phyloP scores from a whole-genome alignment of 1,140 invertebrate species.

The Phocides pigmalion region DNA sequence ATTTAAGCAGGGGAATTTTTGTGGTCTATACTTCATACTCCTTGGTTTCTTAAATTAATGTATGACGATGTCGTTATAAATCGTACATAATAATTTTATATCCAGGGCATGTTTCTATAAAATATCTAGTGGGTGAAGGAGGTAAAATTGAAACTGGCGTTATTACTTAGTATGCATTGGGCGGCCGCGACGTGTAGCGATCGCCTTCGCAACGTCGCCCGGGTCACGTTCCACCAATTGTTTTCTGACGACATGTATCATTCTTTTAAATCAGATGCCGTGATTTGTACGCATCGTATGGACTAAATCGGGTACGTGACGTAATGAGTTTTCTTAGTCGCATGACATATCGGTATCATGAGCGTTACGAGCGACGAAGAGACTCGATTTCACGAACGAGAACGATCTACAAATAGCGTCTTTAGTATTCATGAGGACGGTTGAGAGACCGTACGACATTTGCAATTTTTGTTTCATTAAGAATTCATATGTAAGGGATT shows the following conservation, averaged over 20 bases:
- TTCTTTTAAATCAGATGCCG: conserved; percentile 78
- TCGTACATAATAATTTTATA: conserved; percentile 29
- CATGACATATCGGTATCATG: conserved; percentile 67
- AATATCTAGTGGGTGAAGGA: conserved; percentile 57
- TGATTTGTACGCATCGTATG: conserved; percentile 67
- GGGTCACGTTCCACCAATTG: conserved; percentile 79
- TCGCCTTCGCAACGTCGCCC: conserved; percentile 66
- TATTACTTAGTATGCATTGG: conserved; percentile 81
- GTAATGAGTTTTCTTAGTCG: conserved; percentile 63
- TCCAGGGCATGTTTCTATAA: conserved; percentile 38
- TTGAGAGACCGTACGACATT: conserved; percentile 70
- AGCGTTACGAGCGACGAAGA: conserved; percentile 54
- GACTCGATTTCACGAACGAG: conserved; percentile 68
- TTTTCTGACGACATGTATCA: conserved; percentile 82
- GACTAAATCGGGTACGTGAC: conserved; percentile 52
- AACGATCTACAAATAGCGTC: conserved; percentile 77
- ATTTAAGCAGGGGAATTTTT: no score
- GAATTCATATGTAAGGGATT: conserved; percentile 77
- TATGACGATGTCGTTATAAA: background rate
- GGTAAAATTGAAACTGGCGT: conserved; percentile 77
- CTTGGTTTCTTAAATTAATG: background rate
- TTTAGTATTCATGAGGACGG: conserved; percentile 80
- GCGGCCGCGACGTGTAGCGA: conserved; percentile 66
- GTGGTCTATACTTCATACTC: no score
- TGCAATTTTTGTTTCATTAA: conserved; percentile 81